Evolutionary conservation across 2,113 vertebrate genomes (phyloP), one percentile per base, ranked within the genome.

Genomic region (Brachyhypopomus gauderio): DNA sequence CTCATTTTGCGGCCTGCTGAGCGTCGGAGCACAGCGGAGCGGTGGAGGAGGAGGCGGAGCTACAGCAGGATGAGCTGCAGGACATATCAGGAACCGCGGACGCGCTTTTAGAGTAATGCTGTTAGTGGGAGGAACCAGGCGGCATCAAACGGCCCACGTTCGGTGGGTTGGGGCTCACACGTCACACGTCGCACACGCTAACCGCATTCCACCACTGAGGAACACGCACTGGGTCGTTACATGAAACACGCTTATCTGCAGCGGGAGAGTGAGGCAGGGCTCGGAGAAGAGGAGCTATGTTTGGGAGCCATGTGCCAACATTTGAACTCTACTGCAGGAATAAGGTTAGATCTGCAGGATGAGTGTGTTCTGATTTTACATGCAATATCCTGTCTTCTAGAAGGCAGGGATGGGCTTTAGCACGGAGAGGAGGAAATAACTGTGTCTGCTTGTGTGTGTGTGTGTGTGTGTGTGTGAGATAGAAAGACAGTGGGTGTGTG

Each of bases 141-240:
- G 75, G 62, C 6, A 23, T 20, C 55, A 45, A 34, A 72, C 48
- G 60, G 16, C 41, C 66, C 4, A 5, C 45, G 73, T 77, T 27
- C 72, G 69, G 66, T 45, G 5, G 45, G 17, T 41, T 11, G 63
- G 72, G 41, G 41, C 58, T 75, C 64, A 56, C 20, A 83, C 85
- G 81, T 70, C 83, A 85, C 75, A 76, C n/a, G n/a, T n/a, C 48
- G 69, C 83, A 72, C 62, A 86, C 9, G 78, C 90, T 92, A 91
- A 93, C 91, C 92, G 90, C 90, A 92, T 91, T 92, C 91, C 86
- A 88, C 91, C 88, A 89, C 89, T 92, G 80, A 72, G 85, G 89
- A 88, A 86, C 88, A 84, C 91, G 92, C 85, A 86, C 89, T 88
- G 91, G 87, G 91, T 86, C 86, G 88, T 91, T 89, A 91, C 90